Conservation (phyloP, 2,797 vertebrate species). For the Hemibagrus guttatus region DNA sequence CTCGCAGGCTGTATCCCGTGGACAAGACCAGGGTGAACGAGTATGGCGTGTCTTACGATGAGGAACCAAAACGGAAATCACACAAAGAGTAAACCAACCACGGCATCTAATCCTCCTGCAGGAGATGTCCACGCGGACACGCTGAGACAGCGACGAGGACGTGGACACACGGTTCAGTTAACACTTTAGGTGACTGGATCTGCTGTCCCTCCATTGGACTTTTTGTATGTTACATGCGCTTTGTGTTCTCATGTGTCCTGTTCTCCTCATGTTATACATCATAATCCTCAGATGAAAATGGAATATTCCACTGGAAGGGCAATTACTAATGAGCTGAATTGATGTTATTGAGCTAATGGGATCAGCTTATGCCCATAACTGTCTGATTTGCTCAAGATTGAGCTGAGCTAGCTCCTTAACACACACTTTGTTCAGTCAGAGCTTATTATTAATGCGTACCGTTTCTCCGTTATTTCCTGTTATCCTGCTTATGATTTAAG, state of each 20-base stretch:
- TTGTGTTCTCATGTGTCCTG: not conserved
- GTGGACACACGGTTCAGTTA: not conserved
- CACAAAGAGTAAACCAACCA: slow-evolving; percentile 78
- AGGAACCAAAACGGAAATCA: slow-evolving; percentile 80
- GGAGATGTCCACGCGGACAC: not conserved
- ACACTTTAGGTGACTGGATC: not conserved
- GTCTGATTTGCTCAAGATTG: not conserved
- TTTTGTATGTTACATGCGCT: not conserved
- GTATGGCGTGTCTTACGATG: slow-evolving; percentile 92
- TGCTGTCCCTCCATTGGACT: not conserved
- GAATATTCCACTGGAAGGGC: not conserved
- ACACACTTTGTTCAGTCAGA: not conserved
- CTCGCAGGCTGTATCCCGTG: slow-evolving; percentile 95
- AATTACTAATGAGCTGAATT: not conserved
- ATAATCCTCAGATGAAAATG: not conserved
- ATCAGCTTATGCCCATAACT: not conserved
- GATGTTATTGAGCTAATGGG: not conserved
- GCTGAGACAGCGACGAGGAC: not conserved
- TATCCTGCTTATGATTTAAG: not conserved
- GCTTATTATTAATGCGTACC: not conserved
- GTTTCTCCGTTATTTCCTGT: not conserved
- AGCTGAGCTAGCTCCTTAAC: not conserved
- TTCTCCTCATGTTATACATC: not conserved
- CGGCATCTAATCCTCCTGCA: not conserved
- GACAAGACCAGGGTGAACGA: slow-evolving; percentile 97